Evolutionary conservation across 1,140 invertebrate genomes (phyloP).

Genomic region (Pomacea maculata): DNA sequence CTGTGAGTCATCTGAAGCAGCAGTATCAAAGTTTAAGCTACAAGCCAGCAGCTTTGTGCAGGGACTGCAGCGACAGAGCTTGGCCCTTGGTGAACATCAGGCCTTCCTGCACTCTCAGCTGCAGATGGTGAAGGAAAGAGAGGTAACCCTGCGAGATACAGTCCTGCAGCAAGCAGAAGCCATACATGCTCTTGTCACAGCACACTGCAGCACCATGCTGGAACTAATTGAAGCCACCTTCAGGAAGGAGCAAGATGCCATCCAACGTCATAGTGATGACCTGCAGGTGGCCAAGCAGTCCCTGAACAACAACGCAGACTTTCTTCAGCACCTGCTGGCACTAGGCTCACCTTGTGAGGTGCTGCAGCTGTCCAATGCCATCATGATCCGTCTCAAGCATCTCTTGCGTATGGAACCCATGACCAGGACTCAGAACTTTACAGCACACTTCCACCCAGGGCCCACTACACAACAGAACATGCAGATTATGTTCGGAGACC

Average conservation of each 20-base stretch:
- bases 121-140: constrained; percentile 34
- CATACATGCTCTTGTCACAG: constrained; percentile 54
- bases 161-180: constrained; percentile 46
- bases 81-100: constrained; percentile 41
- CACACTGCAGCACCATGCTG: constrained; percentile 36
- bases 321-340: constrained; percentile 38
- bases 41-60: constrained; percentile 43
- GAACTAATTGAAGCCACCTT: constrained; percentile 32
- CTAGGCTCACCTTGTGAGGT: constrained; percentile 53
- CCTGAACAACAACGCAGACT: constrained; percentile 40
- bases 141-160: constrained; percentile 25
- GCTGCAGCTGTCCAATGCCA: constrained; percentile 38
- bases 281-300: constrained; percentile 36
- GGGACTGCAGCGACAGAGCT: constrained; percentile 40
- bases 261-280: constrained; percentile 35
- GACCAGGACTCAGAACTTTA: constrained; percentile 42
- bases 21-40: constrained; percentile 33
- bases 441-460: constrained; percentile 41
- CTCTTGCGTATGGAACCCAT: constrained; percentile 46
- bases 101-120: constrained; percentile 44
- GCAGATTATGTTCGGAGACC: constrained; percentile 47
- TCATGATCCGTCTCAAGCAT: constrained; percentile 48
- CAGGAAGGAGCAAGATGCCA: constrained; percentile 35
- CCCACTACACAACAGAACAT: constrained; percentile 42
- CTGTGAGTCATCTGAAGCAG: constrained; percentile 33